These are phyloP conservation scores for Melanostoma scalare DNA, from an alignment of 2,888 invertebrate genomes.

Conservation along the genomic window DNA sequence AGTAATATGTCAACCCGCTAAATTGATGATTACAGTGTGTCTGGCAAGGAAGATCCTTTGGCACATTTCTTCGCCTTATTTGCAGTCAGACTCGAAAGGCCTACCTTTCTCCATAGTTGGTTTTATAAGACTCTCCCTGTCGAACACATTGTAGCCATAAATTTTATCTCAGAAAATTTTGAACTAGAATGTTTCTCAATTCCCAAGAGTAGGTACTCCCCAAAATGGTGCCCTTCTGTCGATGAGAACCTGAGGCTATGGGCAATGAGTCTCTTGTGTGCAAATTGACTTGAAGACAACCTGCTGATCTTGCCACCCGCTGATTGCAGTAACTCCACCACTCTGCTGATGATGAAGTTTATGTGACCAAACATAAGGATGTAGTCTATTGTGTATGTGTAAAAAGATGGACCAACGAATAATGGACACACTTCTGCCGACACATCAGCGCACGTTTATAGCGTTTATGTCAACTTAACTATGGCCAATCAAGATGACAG, in stretches of 20 bases:
- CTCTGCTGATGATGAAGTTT: constrained; percentile 59
- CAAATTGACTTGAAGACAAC: constrained; percentile 62
- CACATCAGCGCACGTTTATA: constrained; percentile 59
- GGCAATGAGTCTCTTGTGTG: constrained; percentile 47
- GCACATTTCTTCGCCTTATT: no score
- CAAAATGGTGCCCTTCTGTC: constrained; percentile 22
- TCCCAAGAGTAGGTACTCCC: constrained; percentile 35
- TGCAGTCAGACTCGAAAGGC: background rate
- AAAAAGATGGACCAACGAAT: constrained; percentile 15
- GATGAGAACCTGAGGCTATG: constrained; percentile 23
- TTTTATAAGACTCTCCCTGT: background rate
- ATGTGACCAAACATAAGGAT: constrained; percentile 48
- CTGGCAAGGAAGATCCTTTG: constrained; percentile 3
- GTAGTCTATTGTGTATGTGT: constrained; percentile 46
- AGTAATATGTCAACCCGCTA: constrained; percentile 51
- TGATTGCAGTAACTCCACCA: constrained; percentile 33
- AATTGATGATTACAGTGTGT: constrained; percentile 54
- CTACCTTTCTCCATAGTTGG: constrained; percentile 26
- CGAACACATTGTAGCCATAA: constrained; percentile 22
- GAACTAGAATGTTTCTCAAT: constrained; percentile 43
- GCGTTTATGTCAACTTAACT: constrained; percentile 69
- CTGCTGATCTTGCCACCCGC: constrained; percentile 68
- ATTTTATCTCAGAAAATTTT: constrained; percentile 30
- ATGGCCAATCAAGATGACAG: constrained; percentile 68
- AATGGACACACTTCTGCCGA: constrained; percentile 64